Conservation (phyloP, 2,797 vertebrate genomes). For the Mormyrus hasselquistii region DNA sequence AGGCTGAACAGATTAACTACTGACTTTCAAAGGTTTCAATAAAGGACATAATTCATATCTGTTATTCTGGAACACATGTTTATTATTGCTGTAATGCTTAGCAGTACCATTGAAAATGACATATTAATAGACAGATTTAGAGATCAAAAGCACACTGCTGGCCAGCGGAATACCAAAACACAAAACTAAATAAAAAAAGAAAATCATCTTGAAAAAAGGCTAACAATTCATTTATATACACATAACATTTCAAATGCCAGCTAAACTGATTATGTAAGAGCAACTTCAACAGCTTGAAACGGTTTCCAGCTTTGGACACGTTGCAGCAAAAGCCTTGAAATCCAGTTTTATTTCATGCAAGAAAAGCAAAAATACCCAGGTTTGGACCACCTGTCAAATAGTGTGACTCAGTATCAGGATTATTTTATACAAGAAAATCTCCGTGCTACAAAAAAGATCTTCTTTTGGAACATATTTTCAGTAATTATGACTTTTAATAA, state of each 20-base stretch:
- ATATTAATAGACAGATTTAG: background rate
- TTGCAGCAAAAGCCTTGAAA: background rate
- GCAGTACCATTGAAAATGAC: background rate
- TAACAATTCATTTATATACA: background rate
- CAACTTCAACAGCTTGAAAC: background rate
- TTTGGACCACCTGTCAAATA: background rate
- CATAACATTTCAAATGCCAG: background rate
- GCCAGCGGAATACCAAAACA: background rate
- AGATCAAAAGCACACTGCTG: background rate
- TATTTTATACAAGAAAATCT: background rate
- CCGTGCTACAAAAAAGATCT: background rate
- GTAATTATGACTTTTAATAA: background rate
- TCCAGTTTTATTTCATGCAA: background rate
- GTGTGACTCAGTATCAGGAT: background rate
- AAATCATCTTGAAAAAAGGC: background rate
- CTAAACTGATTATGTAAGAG: background rate
- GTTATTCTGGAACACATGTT: background rate
- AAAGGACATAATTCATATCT: background rate
- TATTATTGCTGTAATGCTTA: background rate
- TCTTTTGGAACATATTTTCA: background rate
- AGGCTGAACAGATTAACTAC: background rate
- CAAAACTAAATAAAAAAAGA: background rate
- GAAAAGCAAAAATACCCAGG: background rate
- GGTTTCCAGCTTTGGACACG: background rate
- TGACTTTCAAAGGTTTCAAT: background rate